Conservation (phyloP, 2,797 vertebrate species). For the Monodelphis domestica region DNA sequence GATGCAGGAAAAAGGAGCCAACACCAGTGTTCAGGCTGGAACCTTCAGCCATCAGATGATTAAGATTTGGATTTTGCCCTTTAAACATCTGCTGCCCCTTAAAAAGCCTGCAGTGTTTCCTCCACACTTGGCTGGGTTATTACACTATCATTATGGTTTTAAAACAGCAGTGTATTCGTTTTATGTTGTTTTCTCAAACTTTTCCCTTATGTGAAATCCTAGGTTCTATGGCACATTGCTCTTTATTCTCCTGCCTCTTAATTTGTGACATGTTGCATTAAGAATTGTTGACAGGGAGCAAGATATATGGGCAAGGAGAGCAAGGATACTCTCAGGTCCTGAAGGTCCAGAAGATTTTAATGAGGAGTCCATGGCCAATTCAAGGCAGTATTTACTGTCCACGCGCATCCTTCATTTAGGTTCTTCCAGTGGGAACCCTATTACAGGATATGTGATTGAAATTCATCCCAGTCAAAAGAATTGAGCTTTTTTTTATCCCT, state of each 20-base stretch:
- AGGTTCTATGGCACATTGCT: not conserved
- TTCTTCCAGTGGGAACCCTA: not conserved
- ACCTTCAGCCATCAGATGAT: not conserved
- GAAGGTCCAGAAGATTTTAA: not conserved
- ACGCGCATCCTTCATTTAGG: not conserved
- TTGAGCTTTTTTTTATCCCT: not conserved
- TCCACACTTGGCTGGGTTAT: not conserved
- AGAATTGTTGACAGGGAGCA: not conserved
- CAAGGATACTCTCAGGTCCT: not conserved
- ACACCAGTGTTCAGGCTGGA: not conserved
- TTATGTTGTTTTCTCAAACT: not conserved
- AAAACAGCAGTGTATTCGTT: not conserved
- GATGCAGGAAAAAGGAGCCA: not conserved
- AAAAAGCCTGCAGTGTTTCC: not conserved
- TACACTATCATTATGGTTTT: conserved; percentile 6
- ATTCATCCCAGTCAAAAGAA: not conserved
- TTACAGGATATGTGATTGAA: not conserved
- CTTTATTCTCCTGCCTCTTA: not conserved
- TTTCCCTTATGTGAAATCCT: not conserved
- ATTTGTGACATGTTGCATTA: not conserved
- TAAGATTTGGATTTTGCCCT: not conserved
- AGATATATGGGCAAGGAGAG: not conserved
- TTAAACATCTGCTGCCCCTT: not conserved
- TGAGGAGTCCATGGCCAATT: not conserved
- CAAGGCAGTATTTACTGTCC: not conserved